Evolutionary conservation across 1,140 invertebrate species (phyloP).

Genomic region (Drosophila tsacasi): DNA sequence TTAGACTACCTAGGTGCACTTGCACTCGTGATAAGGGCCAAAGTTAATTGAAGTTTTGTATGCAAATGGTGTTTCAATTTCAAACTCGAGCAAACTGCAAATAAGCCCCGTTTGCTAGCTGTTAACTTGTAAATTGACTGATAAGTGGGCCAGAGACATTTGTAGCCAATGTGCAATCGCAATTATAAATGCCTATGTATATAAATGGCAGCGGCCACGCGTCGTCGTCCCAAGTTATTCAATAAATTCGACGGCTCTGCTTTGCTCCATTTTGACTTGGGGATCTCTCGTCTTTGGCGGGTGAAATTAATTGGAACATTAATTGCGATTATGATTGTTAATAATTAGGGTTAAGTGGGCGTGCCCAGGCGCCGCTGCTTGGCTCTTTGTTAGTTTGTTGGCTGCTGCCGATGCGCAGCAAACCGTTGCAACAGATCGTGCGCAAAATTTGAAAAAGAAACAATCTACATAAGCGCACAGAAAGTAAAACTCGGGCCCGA

Average conservation of each 20-base stretch:
- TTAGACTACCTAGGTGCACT: neutral
- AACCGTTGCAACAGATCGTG: constrained; percentile 82
- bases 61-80: constrained; percentile 50
- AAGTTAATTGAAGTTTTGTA: constrained; percentile 28
- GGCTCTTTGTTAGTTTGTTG: constrained; percentile 29
- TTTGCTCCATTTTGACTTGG: constrained; percentile 22
- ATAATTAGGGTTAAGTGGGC: constrained; percentile 75
- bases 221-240: constrained; percentile 38
- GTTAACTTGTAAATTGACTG: constrained; percentile 31
- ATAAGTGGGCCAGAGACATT: constrained; percentile 31
- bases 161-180: constrained; percentile 8
- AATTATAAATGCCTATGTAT: constrained; percentile 4
- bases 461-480: constrained; percentile 52
- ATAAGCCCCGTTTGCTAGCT: constrained; percentile 15
- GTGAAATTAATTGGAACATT: constrained; percentile 61
- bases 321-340: constrained; percentile 63
- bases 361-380: constrained; percentile 40
- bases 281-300: constrained; percentile 10
- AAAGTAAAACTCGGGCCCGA: constrained; percentile 69
- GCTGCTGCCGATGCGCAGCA: constrained; percentile 45
- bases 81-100: constrained; percentile 32
- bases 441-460: constrained; percentile 81
- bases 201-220: constrained; percentile 27
- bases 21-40: constrained; percentile 7
- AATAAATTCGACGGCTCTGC: constrained; percentile 34